Evolutionary conservation across 1,140 invertebrate species (phyloP), one percentile per base, ranked within the genome.

Genomic region (Brachionus koreanus): DNA sequence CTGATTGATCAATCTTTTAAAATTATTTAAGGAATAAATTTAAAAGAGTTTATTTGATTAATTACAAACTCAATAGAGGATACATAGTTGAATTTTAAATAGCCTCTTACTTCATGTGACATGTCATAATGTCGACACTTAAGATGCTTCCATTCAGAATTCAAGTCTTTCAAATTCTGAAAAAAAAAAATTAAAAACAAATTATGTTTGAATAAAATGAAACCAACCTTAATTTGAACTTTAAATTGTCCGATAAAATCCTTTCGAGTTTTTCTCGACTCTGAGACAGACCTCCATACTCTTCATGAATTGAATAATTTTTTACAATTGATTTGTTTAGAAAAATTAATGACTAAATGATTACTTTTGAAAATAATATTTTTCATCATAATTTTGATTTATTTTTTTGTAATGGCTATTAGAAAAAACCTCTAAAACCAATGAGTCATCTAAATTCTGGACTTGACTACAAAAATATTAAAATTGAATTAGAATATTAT

Each of bases 231-330:
- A 16, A 72, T 16, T 43, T 37, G 35, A 72, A 72, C 23, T 33
- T 16, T 65, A 35, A 65, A 33, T 72, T 72, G 67, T 9, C 67
- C 67, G 0, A 72, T 72, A 72, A 72, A 72, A 35, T 72, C 35
- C 37, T 72, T 72, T 16, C 13, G 37, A 39, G 5, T 10, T 42
- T 72, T 72, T 16, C 16, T 72, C 10, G 29, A 33, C 13, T 65
- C 63, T 23, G 49, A 57, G 9, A 57, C 49, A 16, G 49, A 57
- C 16, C 49, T 57, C 49, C 49, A 57, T 2, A 57, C 49, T 57
- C 49, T 57, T 29, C 0, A 57, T 57, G 6, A 9, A 57, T 57
- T 16, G 19, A 57, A 19, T 19, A 57, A n/a, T n/a, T n/a, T n/a
- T n/a, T n/a, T n/a, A n/a, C n/a, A n/a, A n/a, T n/a, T n/a, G n/a